phyloP scores from a whole-genome alignment of 2,888 invertebrate genomes.

The Diarsia brunnea region DNA sequence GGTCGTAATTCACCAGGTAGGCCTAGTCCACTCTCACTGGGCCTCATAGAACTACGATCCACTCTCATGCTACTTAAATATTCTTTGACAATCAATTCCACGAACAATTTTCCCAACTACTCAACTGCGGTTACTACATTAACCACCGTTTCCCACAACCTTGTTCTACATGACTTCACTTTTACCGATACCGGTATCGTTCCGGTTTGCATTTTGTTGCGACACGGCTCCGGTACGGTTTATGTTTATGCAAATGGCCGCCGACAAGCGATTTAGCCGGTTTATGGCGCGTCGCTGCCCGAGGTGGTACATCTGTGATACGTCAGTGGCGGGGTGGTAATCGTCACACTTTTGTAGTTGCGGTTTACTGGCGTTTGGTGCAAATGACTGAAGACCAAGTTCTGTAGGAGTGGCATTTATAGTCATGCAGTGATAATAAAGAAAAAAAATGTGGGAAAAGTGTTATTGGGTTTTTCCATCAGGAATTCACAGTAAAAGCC shows the following conservation, averaged over 20 bases:
- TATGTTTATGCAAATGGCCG: conserved; percentile 81
- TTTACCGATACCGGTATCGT: conserved; percentile 69
- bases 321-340: conserved; percentile 29
- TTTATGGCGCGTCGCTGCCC: conserved; percentile 79
- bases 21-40: not conserved
- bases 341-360: not conserved
- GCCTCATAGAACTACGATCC: not conserved
- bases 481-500: too few relatives aligned
- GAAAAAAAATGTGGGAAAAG: not conserved
- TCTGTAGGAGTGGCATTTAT: not conserved
- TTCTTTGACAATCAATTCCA: not conserved
- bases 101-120: not conserved
- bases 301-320: conserved; percentile 71
- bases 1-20: not conserved
- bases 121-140: not conserved
- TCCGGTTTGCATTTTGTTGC: conserved; percentile 64
- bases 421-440: not conserved
- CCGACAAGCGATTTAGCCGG: conserved; percentile 80
- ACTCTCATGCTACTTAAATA: not conserved
- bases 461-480: too few relatives aligned
- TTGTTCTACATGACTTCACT: conserved; percentile 41
- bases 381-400: not conserved
- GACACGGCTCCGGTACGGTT: conserved; percentile 61
- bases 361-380: not conserved
- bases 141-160: not conserved